Conservation (phyloP, 2,797 vertebrate species). For the Lithobates sylvaticus region DNA sequence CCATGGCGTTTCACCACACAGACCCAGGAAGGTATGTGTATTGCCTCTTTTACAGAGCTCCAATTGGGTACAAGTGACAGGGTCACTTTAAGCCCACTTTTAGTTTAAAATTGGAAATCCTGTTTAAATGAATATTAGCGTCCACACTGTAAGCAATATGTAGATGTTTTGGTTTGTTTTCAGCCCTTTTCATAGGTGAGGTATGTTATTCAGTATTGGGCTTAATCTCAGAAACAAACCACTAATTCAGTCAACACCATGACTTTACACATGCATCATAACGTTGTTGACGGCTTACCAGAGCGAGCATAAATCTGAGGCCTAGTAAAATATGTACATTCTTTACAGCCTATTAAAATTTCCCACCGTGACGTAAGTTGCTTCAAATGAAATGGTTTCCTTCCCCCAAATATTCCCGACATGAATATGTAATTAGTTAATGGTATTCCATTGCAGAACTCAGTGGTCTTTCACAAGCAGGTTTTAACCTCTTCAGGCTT, state of each 20-base stretch:
- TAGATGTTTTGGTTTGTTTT: neutral
- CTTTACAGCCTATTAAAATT: conserved; percentile 34
- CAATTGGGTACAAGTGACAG: too few species aligned
- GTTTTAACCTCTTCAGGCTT: neutral
- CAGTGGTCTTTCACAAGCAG: neutral
- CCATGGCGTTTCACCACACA: too few species aligned
- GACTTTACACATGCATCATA: conserved; percentile 9
- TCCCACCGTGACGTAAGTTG: conserved; percentile 29
- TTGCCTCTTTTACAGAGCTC: too few species aligned
- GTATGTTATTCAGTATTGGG: neutral
- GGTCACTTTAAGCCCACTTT: too few species aligned
- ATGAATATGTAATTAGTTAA: conserved; percentile 47
- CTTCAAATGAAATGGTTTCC: conserved; percentile 23
- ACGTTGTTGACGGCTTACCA: neutral
- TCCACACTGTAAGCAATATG: too few species aligned
- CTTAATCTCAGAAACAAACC: neutral
- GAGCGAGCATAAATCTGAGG: conserved; percentile 24
- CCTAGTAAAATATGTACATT: conserved; percentile 28
- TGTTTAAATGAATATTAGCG: too few species aligned
- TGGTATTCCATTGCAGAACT: conserved; percentile 1
- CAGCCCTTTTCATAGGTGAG: neutral
- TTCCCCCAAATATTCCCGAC: conserved; percentile 46
- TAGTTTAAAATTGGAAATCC: too few species aligned
- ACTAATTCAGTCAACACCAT: neutral
- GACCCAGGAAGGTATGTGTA: too few species aligned